phyloP scores from a whole-genome alignment of 2,113 vertebrate species.

The Calidris pygmaea region DNA sequence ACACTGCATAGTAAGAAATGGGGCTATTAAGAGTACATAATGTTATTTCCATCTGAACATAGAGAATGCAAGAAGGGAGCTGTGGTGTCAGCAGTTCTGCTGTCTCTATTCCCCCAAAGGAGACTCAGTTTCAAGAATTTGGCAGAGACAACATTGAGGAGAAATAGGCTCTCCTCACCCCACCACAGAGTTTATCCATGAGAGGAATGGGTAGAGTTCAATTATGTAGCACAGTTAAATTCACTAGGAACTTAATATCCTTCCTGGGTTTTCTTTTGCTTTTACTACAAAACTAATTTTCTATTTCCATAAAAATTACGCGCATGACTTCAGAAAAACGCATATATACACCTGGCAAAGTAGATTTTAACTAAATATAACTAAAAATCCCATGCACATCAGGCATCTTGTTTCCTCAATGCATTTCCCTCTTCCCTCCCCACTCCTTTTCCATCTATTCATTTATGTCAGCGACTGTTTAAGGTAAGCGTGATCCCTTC shows the following conservation, averaged over 20 bases:
- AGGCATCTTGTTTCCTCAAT: not conserved
- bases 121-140: not conserved
- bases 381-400: not conserved
- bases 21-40: not conserved
- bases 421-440: not conserved
- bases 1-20: not conserved
- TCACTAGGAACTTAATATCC: not conserved
- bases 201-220: not conserved
- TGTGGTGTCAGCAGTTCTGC: conserved; percentile 38
- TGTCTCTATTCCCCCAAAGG: not conserved
- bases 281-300: not conserved
- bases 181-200: not conserved
- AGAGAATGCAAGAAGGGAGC: not conserved
- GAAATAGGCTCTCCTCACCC: not conserved
- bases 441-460: not conserved
- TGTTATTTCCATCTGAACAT: not conserved
- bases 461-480: not conserved
- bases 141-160: not conserved
- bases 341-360: not conserved
- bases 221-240: not conserved
- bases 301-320: not conserved
- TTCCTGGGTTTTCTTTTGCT: not conserved
- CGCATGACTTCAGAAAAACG: not conserved
- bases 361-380: not conserved
- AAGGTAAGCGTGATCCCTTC: not conserved